These are phyloP conservation scores for Neotragus pygmaeus DNA, from an alignment of 2,113 vertebrate genomes.

Conservation along the genomic window DNA sequence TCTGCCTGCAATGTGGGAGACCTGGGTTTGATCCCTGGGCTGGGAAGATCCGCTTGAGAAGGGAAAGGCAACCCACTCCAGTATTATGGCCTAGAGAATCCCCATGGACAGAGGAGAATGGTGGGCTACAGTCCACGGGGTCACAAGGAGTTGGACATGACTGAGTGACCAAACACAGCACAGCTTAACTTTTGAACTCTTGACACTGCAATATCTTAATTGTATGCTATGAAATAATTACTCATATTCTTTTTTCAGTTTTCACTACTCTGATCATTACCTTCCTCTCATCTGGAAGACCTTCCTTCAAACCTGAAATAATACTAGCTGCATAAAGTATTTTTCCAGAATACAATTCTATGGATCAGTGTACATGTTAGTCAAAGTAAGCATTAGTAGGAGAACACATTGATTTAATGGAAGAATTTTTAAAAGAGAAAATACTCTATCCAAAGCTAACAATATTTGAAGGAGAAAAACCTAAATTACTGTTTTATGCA, in stretches of 20 bases:
- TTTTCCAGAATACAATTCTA: background rate
- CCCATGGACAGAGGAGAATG: background rate
- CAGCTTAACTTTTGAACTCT: background rate
- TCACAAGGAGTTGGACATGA: background rate
- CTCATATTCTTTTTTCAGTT: background rate
- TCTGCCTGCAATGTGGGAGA: background rate
- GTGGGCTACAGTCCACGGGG: background rate
- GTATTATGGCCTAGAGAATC: background rate
- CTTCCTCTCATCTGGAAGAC: background rate
- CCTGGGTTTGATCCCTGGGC: background rate
- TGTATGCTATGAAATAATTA: background rate
- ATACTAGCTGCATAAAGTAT: background rate
- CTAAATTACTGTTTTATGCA: background rate
- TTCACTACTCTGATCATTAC: background rate
- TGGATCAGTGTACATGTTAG: conserved; percentile 50
- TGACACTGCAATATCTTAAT: background rate
- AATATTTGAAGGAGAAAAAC: background rate
- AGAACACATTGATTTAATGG: conserved; percentile 32
- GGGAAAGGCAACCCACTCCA: background rate
- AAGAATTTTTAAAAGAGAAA: conserved; percentile 59
- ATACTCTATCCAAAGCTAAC: background rate
- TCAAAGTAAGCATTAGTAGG: conserved; percentile 52
- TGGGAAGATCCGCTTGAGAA: background rate
- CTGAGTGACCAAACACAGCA: background rate
- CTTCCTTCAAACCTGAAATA: conserved; percentile 3